A percentile compares a stretch with the other conserved stretches of the same genome.
These are phyloP conservation scores for Sisyra terminalis DNA, from an alignment of 2,888 invertebrate species.

Conservation along the genomic window DNA sequence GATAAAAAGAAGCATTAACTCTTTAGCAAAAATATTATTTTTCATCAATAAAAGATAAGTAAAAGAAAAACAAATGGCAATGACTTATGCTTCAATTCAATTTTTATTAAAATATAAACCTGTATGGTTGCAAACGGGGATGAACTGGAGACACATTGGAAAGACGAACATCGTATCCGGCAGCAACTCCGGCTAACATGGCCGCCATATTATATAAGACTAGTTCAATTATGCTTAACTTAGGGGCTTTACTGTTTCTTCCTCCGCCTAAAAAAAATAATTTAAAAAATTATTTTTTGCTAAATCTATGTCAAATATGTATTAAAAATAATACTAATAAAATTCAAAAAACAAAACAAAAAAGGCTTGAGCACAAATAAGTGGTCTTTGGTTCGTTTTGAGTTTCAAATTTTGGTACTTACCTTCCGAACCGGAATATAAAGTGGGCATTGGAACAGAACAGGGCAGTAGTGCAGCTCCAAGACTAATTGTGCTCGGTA, in stretches of 20 bases:
- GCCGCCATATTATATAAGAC: conserved; percentile 85
- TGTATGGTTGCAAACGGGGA: conserved; percentile 58
- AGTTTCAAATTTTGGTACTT: conserved; percentile 11
- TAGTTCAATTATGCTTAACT: conserved; percentile 55
- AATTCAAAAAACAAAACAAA: no score
- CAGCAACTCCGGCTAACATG: conserved; percentile 76
- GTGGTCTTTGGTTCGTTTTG: background rate
- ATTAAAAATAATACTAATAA: background rate
- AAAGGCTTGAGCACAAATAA: no score
- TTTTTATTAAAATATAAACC: conserved; percentile 28
- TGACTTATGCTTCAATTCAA: background rate
- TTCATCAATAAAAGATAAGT: background rate
- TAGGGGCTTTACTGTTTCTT: conserved; percentile 43
- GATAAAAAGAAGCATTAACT: no score
- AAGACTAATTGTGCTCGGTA: conserved; percentile 25
- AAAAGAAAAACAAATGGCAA: background rate
- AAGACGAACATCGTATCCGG: conserved; percentile 82
- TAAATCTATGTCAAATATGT: background rate
- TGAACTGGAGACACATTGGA: conserved; percentile 74
- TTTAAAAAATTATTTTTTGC: background rate
- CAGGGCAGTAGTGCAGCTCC: conserved; percentile 27
- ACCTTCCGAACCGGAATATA: conserved; percentile 57
- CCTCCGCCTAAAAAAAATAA: conserved; percentile 19
- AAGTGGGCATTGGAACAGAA: conserved; percentile 58
- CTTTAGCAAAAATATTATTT: background rate